Base-by-base conservation (phyloP, 1,140 invertebrate species). In the Phocides pigmalion region DNA sequence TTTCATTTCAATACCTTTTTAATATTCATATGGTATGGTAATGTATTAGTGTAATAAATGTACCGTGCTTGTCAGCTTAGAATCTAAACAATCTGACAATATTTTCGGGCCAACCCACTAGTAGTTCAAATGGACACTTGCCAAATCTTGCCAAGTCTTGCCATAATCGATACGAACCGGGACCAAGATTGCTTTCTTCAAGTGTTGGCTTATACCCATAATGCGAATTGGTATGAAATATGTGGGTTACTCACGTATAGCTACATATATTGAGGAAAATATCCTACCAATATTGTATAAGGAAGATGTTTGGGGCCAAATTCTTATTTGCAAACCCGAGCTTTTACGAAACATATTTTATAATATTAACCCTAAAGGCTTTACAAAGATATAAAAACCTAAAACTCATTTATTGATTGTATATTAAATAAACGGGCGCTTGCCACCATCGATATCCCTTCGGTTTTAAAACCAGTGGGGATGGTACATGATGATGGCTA, bases 121-220 rank as follows among this genome's bases (percentile, higher is more conserved):
- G 28, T 35, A 19, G 53, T 32, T 59, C 41, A 37, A 62, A 62
- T 70, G 68, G 68, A 70, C 28, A 28, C 39, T 68, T 68, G 66
- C 66, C 64, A 58, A 66, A 35, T 1, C 14, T 54, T 19, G 20
- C 66, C 64, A 58, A 66, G 42, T 1, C 14, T 54, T 19, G 20
- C 19, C 28, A 50, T 59, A 65, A 62, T 66, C 64, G 50, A 66
- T 66, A 62, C 41, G 49, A 42, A 54, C 39, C 16, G 19, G 9
- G 19, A 37, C 14, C 51, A 61, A 66, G 58, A 66, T 62, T 62
- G 64, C 56, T 62, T 58, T 41, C 50, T 53, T 59, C 54, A 65
- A 65, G 64, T 65, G 63, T 44, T 14, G 53, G 25, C 44, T 53
- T 53, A 53, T 37, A 20, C 50, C 17, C 50, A 37, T 37, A 53